Evolutionary conservation across 1,140 invertebrate genomes (phyloP).

Genomic region (Aphaenogaster floridana): DNA sequence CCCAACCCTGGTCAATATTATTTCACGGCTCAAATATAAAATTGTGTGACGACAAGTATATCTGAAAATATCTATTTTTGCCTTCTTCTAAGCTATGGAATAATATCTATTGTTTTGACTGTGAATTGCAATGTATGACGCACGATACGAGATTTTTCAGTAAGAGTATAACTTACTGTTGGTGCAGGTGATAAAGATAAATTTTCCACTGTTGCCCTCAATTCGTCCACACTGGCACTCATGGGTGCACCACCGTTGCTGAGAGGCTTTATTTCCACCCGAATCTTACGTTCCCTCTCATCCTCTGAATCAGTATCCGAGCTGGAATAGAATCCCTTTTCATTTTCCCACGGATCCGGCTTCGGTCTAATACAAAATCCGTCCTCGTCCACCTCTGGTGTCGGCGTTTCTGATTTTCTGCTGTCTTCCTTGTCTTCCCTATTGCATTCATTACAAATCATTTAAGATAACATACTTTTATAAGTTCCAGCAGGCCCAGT

Average conservation of each 20-base stretch:
- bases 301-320: conserved; percentile 97
- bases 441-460: conserved; percentile 29
- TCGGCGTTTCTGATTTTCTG: conserved; percentile 87
- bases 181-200: conserved; percentile 94
- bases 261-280: conserved; percentile 98
- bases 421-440: conserved; percentile 93
- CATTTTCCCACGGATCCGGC: conserved; percentile 89
- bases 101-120: background rate
- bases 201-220: conserved; percentile 96
- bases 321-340: conserved; percentile 95
- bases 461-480: conserved; percentile 54
- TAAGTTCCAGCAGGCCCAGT: conserved; percentile 80
- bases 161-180: conserved; percentile 83
- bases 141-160: background rate
- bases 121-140: background rate
- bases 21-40: background rate
- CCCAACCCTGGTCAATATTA: background rate
- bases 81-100: background rate
- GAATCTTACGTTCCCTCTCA: conserved; percentile 95
- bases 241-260: conserved; percentile 95
- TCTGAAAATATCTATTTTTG: background rate
- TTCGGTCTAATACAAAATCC: conserved; percentile 96
- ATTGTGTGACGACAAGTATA: background rate
- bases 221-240: conserved; percentile 97
- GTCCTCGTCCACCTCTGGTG: conserved; percentile 97